phyloP scores from a whole-genome alignment of 2,797 vertebrate species.

The Leuciscus waleckii region DNA sequence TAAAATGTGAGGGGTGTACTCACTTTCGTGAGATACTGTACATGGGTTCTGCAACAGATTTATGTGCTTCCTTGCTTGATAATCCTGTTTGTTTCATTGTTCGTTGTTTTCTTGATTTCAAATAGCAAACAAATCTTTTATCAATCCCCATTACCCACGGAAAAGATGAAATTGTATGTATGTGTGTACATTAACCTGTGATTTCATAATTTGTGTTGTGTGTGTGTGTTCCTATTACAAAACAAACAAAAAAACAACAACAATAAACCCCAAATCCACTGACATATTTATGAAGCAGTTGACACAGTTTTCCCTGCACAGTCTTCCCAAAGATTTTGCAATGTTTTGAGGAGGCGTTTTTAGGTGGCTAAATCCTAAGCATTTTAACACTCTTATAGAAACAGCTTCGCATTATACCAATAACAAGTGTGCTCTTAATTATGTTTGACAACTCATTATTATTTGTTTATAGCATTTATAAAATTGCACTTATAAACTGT shows the following conservation, averaged over 20 bases:
- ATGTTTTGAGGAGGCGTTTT: conserved; percentile 14
- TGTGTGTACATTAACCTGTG: neutral
- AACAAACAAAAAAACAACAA: neutral
- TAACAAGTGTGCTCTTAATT: neutral
- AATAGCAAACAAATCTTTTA: neutral
- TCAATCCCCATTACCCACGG: neutral
- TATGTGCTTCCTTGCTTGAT: neutral
- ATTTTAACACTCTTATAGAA: neutral
- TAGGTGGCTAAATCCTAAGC: neutral
- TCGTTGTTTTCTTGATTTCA: neutral
- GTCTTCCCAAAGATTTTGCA: neutral
- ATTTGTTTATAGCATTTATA: neutral
- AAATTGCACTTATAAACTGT: neutral
- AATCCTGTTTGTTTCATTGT: neutral
- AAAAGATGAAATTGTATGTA: neutral
- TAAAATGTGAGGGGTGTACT: no score
- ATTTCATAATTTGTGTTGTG: neutral
- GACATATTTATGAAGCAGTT: conserved; percentile 15
- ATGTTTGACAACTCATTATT: conserved; percentile 1
- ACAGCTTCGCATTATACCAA: neutral
- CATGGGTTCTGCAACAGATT: neutral
- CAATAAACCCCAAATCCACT: conserved; percentile 34
- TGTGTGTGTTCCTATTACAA: neutral
- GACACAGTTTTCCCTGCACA: conserved; percentile 11
- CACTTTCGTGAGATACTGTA: no score